phyloP scores from a whole-genome alignment of 2,113 vertebrate genomes.

The Zosterops hypoxanthus region DNA sequence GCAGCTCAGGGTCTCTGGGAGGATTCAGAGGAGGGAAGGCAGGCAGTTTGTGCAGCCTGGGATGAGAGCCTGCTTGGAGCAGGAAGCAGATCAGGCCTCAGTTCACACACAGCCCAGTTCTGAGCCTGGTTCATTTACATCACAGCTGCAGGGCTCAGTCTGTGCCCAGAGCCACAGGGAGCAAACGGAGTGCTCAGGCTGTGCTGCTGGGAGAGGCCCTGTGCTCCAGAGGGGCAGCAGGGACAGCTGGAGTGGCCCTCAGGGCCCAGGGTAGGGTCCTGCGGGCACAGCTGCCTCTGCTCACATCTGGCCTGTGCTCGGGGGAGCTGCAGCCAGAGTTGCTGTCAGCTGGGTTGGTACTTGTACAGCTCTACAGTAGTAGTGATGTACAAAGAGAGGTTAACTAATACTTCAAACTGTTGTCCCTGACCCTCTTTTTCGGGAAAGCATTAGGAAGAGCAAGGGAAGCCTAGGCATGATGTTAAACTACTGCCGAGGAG shows the following conservation, averaged over 20 bases:
- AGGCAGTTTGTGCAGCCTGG: neutral
- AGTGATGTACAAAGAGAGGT: neutral
- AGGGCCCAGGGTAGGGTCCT: rapidly evolving
- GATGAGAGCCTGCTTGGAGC: rapidly evolving
- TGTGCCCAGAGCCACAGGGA: neutral
- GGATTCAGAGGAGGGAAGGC: neutral
- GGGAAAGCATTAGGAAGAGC: neutral
- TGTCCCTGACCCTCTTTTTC: neutral
- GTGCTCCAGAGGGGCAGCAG: rapidly evolving
- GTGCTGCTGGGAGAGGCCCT: neutral
- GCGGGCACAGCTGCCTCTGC: neutral
- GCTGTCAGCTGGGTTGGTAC: rapidly evolving
- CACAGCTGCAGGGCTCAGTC: neutral
- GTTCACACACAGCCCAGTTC: rapidly evolving
- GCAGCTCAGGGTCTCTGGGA: neutral
- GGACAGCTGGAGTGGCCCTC: neutral
- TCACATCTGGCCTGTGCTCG: rapidly evolving
- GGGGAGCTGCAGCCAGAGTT: neutral
- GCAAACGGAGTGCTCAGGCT: rapidly evolving
- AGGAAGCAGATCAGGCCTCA: neutral
- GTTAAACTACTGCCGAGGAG: neutral
- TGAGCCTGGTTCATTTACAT: neutral
- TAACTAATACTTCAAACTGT: neutral
- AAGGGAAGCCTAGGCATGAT: neutral
- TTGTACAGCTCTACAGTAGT: neutral